These are phyloP conservation scores for Periplaneta americana DNA, from an alignment of 1,140 invertebrate genomes.

Conservation along the genomic window DNA sequence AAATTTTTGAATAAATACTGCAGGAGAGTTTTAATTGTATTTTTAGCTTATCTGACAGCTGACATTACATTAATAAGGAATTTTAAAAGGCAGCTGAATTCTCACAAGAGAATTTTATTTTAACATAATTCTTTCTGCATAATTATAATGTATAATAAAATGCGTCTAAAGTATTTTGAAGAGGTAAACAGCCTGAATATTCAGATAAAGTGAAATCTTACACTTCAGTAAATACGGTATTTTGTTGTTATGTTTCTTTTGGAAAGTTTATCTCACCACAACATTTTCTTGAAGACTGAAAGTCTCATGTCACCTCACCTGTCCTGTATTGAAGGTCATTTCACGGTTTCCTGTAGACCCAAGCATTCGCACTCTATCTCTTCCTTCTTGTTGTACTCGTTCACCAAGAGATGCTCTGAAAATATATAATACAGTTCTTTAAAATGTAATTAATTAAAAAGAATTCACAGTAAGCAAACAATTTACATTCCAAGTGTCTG, in stretches of 20 bases:
- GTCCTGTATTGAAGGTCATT: not conserved
- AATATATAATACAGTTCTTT: not conserved
- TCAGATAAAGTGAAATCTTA: not conserved
- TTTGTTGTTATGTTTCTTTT: not conserved
- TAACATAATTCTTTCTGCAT: too few relatives aligned
- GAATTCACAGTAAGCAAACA: not conserved
- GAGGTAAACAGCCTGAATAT: not conserved
- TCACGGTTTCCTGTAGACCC: conserved; percentile 3
- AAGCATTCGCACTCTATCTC: not conserved
- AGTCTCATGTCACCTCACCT: not conserved
- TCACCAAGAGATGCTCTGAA: conserved; percentile 4
- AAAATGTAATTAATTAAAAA: not conserved
- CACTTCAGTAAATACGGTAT: not conserved
- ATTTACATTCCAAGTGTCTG: not conserved
- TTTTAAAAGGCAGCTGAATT: too few relatives aligned
- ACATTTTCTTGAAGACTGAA: not conserved
- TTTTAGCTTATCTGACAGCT: too few relatives aligned
- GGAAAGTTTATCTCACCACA: not conserved
- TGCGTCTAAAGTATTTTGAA: not conserved
- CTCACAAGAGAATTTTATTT: too few relatives aligned
- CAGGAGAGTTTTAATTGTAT: too few relatives aligned
- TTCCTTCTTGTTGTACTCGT: not conserved
- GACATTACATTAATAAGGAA: too few relatives aligned
- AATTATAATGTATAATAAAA: not conserved
- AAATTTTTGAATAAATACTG: too few relatives aligned